Base-by-base conservation (phyloP, 2,888 invertebrate genomes). In the Mesorhabditis sp. region DNA sequence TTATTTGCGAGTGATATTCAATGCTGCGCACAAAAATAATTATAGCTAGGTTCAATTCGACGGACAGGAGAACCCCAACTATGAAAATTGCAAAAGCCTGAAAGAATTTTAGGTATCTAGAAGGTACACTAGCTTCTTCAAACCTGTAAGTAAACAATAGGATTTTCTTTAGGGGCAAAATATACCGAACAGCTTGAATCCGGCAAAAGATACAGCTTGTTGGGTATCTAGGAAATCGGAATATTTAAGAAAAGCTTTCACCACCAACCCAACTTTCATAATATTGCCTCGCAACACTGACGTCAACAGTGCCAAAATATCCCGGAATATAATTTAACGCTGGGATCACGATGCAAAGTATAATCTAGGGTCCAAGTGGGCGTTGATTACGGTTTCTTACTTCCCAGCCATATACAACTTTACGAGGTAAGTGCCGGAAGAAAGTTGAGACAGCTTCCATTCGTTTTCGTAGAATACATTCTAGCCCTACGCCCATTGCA, bases 381-480 rank as follows among this genome's bases (percentile, higher is more conserved):
- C 28, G 28, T 1, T 28, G 28, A 28, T 28, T 28, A 28, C 28
- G 28, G 2, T 28, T 28, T 28, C 28, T 28, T 50, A 50, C 58
- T n/a, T 50, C 58, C 58, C 58, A 50, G 58, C 10, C 58, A 50
- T 50, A n/a, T n/a, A n/a, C n/a, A 50, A 50, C n/a, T 50, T 50
- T 50, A 1, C n/a, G 7, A n/a, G 58, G 58, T 50, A 50, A 13
- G 28, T 28, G 28, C 58, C n/a, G 58, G 58, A 50, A 50, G n/a
- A 50, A 50, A 13, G 10, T 50, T n/a, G 58, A 50, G 10, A 50
- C 58, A 50, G 58, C n/a, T 10, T 13, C 7, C 58, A 50, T 50
- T 50, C 58, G 58, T 50, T n/a, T 10, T 50, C 58, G 7, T n/a
- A 50, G n/a, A 13, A 50, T 50, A 10, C 7, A 13, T 50, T 50